Base-by-base conservation (phyloP, 2,113 vertebrate genomes). In the Serinus canaria region DNA sequence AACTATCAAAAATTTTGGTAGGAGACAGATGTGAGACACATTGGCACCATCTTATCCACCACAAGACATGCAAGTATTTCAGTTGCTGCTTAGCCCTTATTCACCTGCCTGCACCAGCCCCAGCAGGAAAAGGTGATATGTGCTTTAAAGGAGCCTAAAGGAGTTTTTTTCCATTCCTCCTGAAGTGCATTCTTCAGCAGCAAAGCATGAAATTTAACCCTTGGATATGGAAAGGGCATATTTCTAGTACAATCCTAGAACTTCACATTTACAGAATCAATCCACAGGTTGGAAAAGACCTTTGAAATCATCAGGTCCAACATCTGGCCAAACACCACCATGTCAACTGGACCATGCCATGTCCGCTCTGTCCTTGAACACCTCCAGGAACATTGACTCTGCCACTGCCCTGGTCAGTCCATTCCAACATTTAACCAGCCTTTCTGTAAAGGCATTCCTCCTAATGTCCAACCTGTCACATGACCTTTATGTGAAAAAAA, bases 21-120 rank as follows among this genome's bases (percentile, higher is more conserved):
- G 66, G 49, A 73, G 11, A 46, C 27, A 59, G 24, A 41, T 8
- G 7, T 50, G 47, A 74, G 39, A 70, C 7, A 49, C 6, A 7
- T 22, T 80, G 55, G 21, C 43, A 90, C 18, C 21, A 67, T 58
- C 22, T 80, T 39, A n/a, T 28, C 37, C 66, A 27, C 15, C 50
- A 39, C 28, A 74, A 53, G 30, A 35, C 19, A 15, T 3, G 9
- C 28, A 13, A 0, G 0, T 28, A 5, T 83, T 83, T 70, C 19
- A n/a, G 18, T 47, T 56, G 13, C 39, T 91, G 47, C 21, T 59
- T 30, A 83, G 28, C 35, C 31, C 24, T 88, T 86, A 44, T 21
- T 66, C 46, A 82, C 46, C 43, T 64, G 20, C 10, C 20, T 64
- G 53, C 28, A 80, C 6, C 46, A 44, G 20, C 15, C 46, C 28